phyloP scores from a whole-genome alignment of 2,113 vertebrate species.

The Ceyx cyanopectus region DNA sequence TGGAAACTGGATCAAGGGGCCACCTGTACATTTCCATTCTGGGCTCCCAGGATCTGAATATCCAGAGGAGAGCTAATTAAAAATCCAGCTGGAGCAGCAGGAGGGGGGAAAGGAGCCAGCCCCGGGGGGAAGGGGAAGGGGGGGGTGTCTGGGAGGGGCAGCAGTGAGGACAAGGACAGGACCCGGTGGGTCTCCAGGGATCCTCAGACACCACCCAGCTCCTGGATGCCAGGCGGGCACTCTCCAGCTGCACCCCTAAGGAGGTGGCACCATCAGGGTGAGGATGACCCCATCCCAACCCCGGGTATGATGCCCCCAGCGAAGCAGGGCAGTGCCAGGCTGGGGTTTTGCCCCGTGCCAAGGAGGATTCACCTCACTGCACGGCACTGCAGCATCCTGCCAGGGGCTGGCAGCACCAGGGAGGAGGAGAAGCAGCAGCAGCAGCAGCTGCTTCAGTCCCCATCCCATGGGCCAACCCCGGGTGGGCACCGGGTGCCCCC shows the following conservation, averaged over 20 bases:
- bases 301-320: fast-evolving
- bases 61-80: slow-evolving; percentile 64
- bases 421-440: neutral
- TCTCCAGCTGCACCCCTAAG: fast-evolving
- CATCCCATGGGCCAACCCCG: fast-evolving
- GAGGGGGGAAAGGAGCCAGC: neutral
- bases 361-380: neutral
- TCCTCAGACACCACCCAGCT: neutral
- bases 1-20: slow-evolving; percentile 75
- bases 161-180: neutral
- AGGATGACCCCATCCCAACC: neutral
- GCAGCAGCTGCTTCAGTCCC: fast-evolving
- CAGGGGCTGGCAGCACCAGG: fast-evolving
- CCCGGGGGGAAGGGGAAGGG: neutral
- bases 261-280: neutral
- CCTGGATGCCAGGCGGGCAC: fast-evolving
- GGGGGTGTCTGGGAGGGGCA: neutral
- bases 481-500: fast-evolving
- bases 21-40: slow-evolving; percentile 74
- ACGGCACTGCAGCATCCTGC: fast-evolving
- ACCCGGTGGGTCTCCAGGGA: neutral
- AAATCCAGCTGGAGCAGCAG: neutral
- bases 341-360: neutral
- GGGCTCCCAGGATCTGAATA: slow-evolving; percentile 42
- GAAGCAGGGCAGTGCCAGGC: neutral